Conservation (phyloP, 1,140 invertebrate genomes). For the Rhizoglyphus robini region DNA sequence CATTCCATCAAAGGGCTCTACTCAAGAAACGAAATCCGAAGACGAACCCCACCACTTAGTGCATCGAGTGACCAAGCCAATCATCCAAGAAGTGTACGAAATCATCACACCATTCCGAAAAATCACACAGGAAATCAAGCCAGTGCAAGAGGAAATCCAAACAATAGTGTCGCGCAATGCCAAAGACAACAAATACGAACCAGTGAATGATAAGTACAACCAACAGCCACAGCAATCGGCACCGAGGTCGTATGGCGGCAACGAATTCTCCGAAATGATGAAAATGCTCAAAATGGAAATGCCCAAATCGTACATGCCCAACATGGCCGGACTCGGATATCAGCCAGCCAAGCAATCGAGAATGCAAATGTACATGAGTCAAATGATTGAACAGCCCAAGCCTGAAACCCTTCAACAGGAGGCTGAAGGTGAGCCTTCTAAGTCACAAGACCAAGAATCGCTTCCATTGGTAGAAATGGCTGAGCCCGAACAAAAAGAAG, state of each 20-base stretch:
- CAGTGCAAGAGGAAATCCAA: constrained; percentile 16
- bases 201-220: not conserved
- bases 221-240: not conserved
- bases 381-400: not conserved
- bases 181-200: not conserved
- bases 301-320: not conserved
- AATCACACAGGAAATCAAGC: constrained; percentile 17
- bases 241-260: not conserved
- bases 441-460: not conserved
- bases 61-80: constrained; percentile 17
- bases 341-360: not conserved
- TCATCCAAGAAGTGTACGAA: constrained; percentile 14
- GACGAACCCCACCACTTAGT: constrained; percentile 17
- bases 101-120: constrained; percentile 17
- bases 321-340: not conserved
- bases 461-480: not conserved
- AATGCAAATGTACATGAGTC: constrained; percentile 9
- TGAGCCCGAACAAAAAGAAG: not conserved
- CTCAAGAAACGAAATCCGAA: constrained; percentile 17
- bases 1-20: not conserved
- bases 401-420: not conserved
- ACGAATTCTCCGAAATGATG: not conserved
- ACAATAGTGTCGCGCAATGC: constrained; percentile 14
- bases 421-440: not conserved
- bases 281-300: not conserved